A percentile compares a stretch with the other conserved stretches of the same genome.
Evolutionary conservation across 2,113 vertebrate genomes (phyloP).

Genomic region (Erythrocercus mccallii): DNA sequence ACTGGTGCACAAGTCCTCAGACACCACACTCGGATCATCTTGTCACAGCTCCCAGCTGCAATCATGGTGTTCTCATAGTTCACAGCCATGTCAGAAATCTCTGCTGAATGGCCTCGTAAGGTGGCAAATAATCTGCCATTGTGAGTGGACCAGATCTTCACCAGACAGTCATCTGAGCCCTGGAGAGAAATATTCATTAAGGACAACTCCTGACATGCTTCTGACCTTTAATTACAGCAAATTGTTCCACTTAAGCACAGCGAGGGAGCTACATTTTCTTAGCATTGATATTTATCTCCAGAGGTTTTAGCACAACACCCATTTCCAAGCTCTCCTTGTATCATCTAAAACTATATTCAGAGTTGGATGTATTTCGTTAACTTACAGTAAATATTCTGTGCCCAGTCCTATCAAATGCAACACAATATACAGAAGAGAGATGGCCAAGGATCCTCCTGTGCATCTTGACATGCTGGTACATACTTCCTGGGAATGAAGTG

Average conservation of each 20-base stretch:
- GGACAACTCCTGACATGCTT: not conserved
- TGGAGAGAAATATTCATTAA: slow-evolving; percentile 33
- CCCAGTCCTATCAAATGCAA: slow-evolving; percentile 95
- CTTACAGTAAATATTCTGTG: slow-evolving; percentile 98
- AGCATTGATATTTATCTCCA: not conserved
- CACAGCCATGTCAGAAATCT: slow-evolving; percentile 97
- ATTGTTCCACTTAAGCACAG: not conserved
- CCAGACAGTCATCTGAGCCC: slow-evolving; percentile 97
- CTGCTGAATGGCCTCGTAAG: slow-evolving; percentile 92
- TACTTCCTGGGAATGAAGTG: slow-evolving; percentile 87
- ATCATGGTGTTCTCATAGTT: slow-evolving; percentile 97
- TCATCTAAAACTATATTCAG: not conserved
- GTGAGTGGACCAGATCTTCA: slow-evolving; percentile 98
- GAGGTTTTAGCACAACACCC: not conserved
- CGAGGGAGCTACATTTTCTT: accelerated
- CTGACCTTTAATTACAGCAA: not conserved
- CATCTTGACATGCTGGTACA: slow-evolving; percentile 93
- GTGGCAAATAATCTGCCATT: slow-evolving; percentile 92
- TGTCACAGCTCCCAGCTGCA: slow-evolving; percentile 96
- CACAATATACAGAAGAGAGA: slow-evolving; percentile 98
- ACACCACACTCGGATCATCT: slow-evolving; percentile 95
- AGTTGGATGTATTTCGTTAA: slow-evolving; percentile 2
- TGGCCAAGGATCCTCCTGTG: slow-evolving; percentile 95
- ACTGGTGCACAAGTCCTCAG: slow-evolving; percentile 94
- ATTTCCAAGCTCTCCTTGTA: not conserved